A percentile compares a stretch with the other conserved stretches of the same genome.
Conservation (phyloP, 2,888 invertebrate genomes). For the Halictus quadricinctus region DNA sequence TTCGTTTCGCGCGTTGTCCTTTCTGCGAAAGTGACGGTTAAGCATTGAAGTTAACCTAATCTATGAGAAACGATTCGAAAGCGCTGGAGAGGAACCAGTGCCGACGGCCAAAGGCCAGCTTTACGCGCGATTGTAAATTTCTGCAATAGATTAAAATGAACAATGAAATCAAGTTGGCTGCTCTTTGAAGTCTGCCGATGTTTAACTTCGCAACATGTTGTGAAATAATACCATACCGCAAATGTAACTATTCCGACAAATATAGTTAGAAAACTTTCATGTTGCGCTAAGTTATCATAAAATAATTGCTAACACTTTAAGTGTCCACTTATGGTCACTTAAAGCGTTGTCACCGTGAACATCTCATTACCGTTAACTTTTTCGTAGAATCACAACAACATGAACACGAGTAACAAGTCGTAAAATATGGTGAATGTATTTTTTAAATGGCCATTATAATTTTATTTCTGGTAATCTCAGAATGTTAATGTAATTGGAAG, state of each 20-base stretch:
- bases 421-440: neutral
- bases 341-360: neutral
- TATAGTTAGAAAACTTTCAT: slow-evolving; percentile 4
- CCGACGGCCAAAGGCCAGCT: slow-evolving; percentile 29
- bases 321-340: neutral
- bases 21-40: neutral
- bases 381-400: neutral
- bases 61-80: neutral
- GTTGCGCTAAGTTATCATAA: neutral
- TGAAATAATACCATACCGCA: neutral
- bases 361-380: neutral
- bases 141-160: neutral
- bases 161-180: slow-evolving; percentile 5
- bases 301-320: slow-evolving; percentile 32
- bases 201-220: neutral
- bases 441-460: neutral
- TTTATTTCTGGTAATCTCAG: neutral
- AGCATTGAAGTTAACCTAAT: neutral
- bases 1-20: neutral
- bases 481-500: neutral
- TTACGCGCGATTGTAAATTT: neutral
- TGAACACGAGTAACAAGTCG: too few species aligned
- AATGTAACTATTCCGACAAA: neutral
- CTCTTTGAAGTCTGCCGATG: neutral
- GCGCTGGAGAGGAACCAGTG: neutral